Evolutionary conservation across 2,113 vertebrate species (phyloP), one percentile per base, ranked within the genome.

Genomic region (Prionailurus bengalensis): DNA sequence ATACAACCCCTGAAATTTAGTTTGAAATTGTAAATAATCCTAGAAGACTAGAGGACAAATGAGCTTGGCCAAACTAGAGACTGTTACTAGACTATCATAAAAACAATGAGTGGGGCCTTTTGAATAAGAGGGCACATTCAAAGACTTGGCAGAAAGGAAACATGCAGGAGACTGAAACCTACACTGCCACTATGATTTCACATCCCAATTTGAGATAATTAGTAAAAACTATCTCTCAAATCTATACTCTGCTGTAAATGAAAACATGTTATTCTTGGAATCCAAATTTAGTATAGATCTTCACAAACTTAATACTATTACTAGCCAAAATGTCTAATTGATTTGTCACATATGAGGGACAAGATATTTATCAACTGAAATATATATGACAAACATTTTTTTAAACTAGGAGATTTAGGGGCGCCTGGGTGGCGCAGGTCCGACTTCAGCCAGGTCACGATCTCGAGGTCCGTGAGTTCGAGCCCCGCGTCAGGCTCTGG

Each of bases 1-100:
- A 68, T 31, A 66, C 33, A 80, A 70, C 19, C 42, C 53, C 74
- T 80, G 55, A 17, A 42, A 55, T 87, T 87, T 87, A 80, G 63
- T 95, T 39, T 87, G 10, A 27, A 92, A 81, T 2, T 65, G 53
- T 55, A 91, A 87, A 92, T 58, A 88, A 88, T 88, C 36, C 55
- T 74, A 36, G 65, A 90, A 61, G 39, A 33, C 33, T 33, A 70
- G 15, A 87, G 86, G 53, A 48, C 45, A 73, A 70, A 92, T 14
- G 9, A 65, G 53, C 33, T 53, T 68, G 42, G 73, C 51, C 51
- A 87, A 92, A 70, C 21, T 51, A n/a, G 48, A 73, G 21, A 92
- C n/a, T 55, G 76, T 42, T 74, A 91, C 88, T 51, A 66, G 14
- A 88, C n/a, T 71, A 48, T 65, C 36, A 71, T 86, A 85, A 91